Base-by-base conservation (phyloP, 1,140 invertebrate species). In the Drosophila dunni region DNA sequence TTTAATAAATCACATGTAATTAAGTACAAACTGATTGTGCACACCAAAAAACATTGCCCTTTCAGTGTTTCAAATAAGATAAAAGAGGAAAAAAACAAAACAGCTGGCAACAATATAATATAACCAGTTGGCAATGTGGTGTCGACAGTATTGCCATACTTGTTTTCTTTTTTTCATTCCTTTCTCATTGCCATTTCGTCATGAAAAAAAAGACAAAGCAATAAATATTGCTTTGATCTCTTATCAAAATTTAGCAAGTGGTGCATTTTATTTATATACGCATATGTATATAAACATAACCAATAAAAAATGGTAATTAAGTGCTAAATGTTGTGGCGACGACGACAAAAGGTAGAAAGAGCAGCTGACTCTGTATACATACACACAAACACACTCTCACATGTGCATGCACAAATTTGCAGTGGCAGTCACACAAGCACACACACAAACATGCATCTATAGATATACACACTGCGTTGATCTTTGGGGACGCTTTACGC, bases 191-290 rank as follows among this genome's bases (percentile, higher is more conserved):
- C 42, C 8, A 51, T 45, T 63, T 62, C 51, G 44, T 36, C 33
- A 61, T 56, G 56, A 62, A 53, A 20, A 56, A 38, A 46, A 62
- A 62, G 36, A 13, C 54, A 29, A 50, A 53, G 10, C 50, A 46
- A 54, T 17, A 56, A 44, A 45, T 29, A 13, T 50, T 38, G 45
- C 34, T 48, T 65, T 51, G 50, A 72, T 78, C 38, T 75, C 65
- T 79, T 82, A 83, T 75, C 67, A 81, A 61, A 17, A 44, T 56
- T 48, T 34, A 38, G 45, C 48, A 73, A 78, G 46, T 66, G 40
- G 62, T 54, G 50, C 58, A 36, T 34, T 42, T 50, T 51, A 34
- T 40, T 46, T 45, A 24, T 48, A 17, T 36, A 48, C 24, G 42
- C 51, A 10, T 10, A 29, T 71, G 10, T 20, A 48, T 48, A 6